Percentiles rank a stretch among this genome's conserved stretches.
These are phyloP conservation scores for Syngnathus scovelli DNA, from an alignment of 2,113 vertebrate genomes.

Conservation along the genomic window DNA sequence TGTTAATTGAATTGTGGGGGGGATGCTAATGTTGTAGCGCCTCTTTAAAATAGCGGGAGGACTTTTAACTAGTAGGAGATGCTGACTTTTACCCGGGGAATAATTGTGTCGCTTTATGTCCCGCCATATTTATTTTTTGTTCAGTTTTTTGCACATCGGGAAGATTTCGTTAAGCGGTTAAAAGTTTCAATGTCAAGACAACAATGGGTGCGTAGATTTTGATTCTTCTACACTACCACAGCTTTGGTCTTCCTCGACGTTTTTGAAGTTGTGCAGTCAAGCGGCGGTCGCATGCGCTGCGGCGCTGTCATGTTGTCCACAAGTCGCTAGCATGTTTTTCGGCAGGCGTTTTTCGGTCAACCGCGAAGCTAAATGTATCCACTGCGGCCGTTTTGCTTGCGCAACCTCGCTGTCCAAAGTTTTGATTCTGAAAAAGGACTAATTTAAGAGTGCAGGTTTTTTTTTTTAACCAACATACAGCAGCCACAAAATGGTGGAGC, in stretches of 20 bases:
- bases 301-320: background rate
- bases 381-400: conserved; percentile 3
- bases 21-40: conserved; percentile 65
- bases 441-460: background rate
- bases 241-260: conserved; percentile 20
- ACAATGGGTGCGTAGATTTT: conserved; percentile 20
- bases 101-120: conserved; percentile 27
- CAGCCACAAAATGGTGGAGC: background rate
- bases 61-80: conserved; percentile 45
- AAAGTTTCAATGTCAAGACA: conserved; percentile 26
- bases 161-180: conserved; percentile 5
- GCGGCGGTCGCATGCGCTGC: conserved; percentile 13
- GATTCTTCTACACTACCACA: conserved; percentile 45
- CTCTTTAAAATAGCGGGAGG: conserved; percentile 58
- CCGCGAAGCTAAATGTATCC: conserved; percentile 11
- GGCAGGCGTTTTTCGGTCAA: conserved; percentile 8
- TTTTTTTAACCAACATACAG: background rate
- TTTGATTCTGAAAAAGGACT: background rate
- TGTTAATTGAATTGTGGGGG: conserved; percentile 78
- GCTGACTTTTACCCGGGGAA: conserved; percentile 41
- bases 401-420: background rate
- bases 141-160: conserved; percentile 15
- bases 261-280: conserved; percentile 21
- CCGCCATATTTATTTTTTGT: conserved; percentile 12
- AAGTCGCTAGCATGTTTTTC: conserved; percentile 22